Conservation (phyloP, 2,113 vertebrate species). For the Macquaria ambigua region DNA sequence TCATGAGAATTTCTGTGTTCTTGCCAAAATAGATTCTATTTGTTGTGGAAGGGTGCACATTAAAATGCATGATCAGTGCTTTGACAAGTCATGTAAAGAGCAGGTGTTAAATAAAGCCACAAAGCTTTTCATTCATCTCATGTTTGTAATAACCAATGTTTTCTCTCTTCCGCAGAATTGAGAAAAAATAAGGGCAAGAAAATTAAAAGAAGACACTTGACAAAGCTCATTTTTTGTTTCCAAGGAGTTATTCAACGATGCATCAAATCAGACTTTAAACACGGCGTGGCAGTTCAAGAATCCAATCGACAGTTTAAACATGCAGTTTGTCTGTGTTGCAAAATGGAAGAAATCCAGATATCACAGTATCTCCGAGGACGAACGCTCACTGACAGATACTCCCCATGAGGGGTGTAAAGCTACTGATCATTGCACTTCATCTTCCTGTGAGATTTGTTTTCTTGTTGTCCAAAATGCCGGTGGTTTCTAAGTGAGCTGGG, state of each 20-base stretch:
- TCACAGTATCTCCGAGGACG: slow-evolving; percentile 34
- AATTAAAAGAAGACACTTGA: slow-evolving; percentile 62
- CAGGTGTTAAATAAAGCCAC: neutral
- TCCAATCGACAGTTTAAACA: slow-evolving; percentile 40
- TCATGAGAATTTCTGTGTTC: slow-evolving; percentile 3
- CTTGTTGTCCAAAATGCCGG: slow-evolving; percentile 50
- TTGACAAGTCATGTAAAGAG: neutral
- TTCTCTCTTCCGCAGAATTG: slow-evolving; percentile 75
- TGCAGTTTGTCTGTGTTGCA: slow-evolving; percentile 63
- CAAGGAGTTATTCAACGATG: slow-evolving; percentile 61
- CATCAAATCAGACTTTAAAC: slow-evolving; percentile 64
- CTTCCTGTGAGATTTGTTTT: slow-evolving; percentile 71
- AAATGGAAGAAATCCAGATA: slow-evolving; percentile 57
- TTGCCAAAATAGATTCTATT: slow-evolving; percentile 15
- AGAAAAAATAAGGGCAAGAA: slow-evolving; percentile 77
- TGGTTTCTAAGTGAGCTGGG: slow-evolving; percentile 48
- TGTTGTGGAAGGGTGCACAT: slow-evolving; percentile 34
- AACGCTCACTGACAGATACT: slow-evolving; percentile 43
- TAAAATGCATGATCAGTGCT: slow-evolving; percentile 60
- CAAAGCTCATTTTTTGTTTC: slow-evolving; percentile 50
- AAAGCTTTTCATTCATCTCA: neutral
- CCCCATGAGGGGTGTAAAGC: slow-evolving; percentile 56
- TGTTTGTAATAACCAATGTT: neutral
- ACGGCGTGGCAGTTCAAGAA: slow-evolving; percentile 43
- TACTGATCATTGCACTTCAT: slow-evolving; percentile 77